phyloP scores from a whole-genome alignment of 2,888 invertebrate species.

The Prosapia bicincta region DNA sequence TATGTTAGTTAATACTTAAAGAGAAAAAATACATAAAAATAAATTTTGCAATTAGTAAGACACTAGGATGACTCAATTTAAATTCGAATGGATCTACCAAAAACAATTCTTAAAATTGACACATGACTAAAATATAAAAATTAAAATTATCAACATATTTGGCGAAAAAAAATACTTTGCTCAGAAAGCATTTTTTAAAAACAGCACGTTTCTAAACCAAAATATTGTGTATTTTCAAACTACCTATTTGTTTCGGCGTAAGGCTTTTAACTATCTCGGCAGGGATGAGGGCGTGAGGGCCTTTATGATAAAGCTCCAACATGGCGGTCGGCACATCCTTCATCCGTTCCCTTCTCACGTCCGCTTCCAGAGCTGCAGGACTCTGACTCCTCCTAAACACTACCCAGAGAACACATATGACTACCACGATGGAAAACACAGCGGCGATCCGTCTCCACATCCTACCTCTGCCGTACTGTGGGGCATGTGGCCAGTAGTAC shows the following conservation, averaged over 20 bases:
- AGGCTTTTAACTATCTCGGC: slow-evolving; percentile 17
- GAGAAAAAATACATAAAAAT: no score
- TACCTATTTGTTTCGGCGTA: slow-evolving; percentile 8
- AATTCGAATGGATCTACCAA: no score
- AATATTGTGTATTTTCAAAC: not conserved
- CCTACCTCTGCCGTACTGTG: not conserved
- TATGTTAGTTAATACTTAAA: no score
- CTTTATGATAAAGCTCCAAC: slow-evolving; percentile 15
- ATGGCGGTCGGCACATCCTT: slow-evolving; percentile 6
- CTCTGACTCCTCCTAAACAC: not conserved
- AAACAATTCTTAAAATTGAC: no score
- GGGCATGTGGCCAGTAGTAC: not conserved
- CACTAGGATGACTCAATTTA: no score
- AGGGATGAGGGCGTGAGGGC: slow-evolving; percentile 8
- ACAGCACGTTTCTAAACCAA: no score
- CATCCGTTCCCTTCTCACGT: not conserved
- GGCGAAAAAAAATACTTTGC: no score
- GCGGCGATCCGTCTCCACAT: not conserved
- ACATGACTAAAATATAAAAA: no score
- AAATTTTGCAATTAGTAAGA: no score
- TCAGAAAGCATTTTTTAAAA: no score
- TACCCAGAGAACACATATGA: not conserved
- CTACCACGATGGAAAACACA: not conserved
- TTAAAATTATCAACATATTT: no score
- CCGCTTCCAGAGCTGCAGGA: not conserved